Evolutionary conservation across 2,888 invertebrate species (phyloP), one percentile per base, ranked within the genome.

Genomic region (Trileptium ribeirensis): DNA sequence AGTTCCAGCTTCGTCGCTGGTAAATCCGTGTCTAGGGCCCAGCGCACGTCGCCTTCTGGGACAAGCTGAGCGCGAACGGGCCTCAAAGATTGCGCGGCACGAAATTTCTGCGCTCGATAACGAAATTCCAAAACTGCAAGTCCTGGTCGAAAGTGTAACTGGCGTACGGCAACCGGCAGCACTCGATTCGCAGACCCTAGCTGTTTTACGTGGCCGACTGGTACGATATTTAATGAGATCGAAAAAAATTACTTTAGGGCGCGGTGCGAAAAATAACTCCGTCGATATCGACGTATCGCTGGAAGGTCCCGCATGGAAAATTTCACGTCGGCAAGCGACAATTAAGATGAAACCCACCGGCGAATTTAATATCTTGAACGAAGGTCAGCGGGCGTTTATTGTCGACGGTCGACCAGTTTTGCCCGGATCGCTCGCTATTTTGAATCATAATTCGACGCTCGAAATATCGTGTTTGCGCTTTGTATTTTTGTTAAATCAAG

Each of bases 161-260:
- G 89, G 89, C 87, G 8, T 8, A n/a, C n/a, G n/a, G n/a, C n/a
- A 93, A 84, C 93, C 93, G 19, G 93, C 94, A 0, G 96, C 97
- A 88, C 93, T 97, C 88, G 97, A 97, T 89, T 94, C 93, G 89
- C 95, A 96, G 89, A 97, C 97, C 0, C 91, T 97, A 80, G 97
- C 96, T 0, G 95, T 97, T 67, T 91, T 98, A 40, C 91, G 96
- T 38, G 97, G 97, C 0, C 92, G 96, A 79, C 92, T 95, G 84
- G 97, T 97, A 19, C 92, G 97, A 67, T 97, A 96, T 89, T 92
- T 97, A 79, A 97, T 97, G 96, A 91, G 96, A 83, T 96, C 96
- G 24, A 92, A 94, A 87, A 96, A 97, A 92, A 92, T 92, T 78
- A 95, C 95, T 0, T 93, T 98, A 67, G 97, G 97, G 0, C 92